Percentiles rank a stretch among this genome's conserved stretches.
phyloP scores from a whole-genome alignment of 2,113 vertebrate species.

The Archocentrus centrarchus region DNA sequence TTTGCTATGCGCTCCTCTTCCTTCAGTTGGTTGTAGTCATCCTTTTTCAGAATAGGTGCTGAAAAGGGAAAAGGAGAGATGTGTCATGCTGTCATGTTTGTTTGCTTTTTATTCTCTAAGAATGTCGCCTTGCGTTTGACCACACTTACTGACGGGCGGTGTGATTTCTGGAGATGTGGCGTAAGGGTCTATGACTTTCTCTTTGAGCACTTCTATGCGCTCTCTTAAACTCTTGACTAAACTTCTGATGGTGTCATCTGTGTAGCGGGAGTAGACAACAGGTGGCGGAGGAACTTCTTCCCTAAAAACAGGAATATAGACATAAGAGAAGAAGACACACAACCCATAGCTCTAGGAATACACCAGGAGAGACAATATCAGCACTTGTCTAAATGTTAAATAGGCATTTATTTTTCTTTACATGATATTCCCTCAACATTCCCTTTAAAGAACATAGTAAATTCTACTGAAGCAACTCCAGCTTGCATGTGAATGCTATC shows the following conservation, averaged over 20 bases:
- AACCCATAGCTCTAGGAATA: neutral
- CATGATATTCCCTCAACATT: neutral
- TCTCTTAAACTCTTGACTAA: slow-evolving; percentile 78
- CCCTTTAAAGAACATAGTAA: neutral
- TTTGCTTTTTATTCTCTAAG: neutral
- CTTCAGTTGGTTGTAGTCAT: slow-evolving; percentile 70
- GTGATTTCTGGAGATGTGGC: slow-evolving; percentile 87
- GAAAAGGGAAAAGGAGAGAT: neutral
- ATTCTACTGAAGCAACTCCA: neutral
- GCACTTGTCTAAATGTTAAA: neutral
- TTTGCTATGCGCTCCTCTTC: slow-evolving; percentile 71
- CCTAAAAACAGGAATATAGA: slow-evolving; percentile 36
- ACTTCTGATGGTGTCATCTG: slow-evolving; percentile 77
- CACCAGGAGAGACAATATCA: neutral
- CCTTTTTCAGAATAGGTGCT: slow-evolving; percentile 76
- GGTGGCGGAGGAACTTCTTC: slow-evolving; percentile 44
- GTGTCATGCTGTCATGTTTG: no score
- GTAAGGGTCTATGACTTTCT: slow-evolving; percentile 82
- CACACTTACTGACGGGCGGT: slow-evolving; percentile 85
- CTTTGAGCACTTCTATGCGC: slow-evolving; percentile 77
- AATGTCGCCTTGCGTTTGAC: neutral
- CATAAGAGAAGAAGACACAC: neutral
- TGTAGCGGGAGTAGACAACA: slow-evolving; percentile 74
- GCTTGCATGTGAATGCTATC: neutral
- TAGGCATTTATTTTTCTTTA: neutral